Evolutionary conservation across 2,797 vertebrate species (phyloP).

Genomic region (Danio jaintianensis): DNA sequence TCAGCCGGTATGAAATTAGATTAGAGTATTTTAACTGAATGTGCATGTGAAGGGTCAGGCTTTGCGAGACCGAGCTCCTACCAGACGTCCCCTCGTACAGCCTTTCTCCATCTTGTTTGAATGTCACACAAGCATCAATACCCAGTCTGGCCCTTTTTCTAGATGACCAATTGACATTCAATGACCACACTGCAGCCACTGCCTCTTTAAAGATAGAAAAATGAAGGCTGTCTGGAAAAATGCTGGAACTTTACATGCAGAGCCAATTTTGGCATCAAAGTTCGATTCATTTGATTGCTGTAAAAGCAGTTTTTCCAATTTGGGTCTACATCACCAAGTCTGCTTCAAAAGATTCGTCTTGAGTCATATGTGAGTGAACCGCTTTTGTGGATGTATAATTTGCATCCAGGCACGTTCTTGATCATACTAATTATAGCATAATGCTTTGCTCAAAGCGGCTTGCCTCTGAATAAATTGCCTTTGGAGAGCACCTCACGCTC

Average conservation of each 20-base stretch:
- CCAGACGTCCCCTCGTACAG: not conserved
- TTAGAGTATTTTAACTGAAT: slow-evolving; percentile 19
- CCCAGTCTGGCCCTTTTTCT: not conserved
- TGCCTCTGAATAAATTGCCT: slow-evolving; percentile 1
- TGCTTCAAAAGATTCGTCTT: not conserved
- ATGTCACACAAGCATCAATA: slow-evolving; percentile 6
- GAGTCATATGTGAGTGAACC: not conserved
- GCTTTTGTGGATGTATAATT: slow-evolving; percentile 3
- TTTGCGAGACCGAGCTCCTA: not conserved
- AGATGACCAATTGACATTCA: slow-evolving; percentile 13
- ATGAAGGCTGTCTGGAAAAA: not conserved
- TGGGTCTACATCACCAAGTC: not conserved
- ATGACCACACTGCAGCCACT: not conserved
- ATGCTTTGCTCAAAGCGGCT: slow-evolving; percentile 6
- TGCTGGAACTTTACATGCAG: not conserved
- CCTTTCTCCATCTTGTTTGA: not conserved
- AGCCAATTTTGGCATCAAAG: not conserved
- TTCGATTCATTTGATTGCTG: not conserved
- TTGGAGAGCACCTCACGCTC: not conserved
- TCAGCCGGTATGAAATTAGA: slow-evolving; percentile 18
- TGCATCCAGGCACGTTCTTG: not conserved
- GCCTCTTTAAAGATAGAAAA: not conserved
- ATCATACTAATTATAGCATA: slow-evolving; percentile 6
- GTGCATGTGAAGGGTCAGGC: not conserved
- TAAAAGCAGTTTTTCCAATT: not conserved